A percentile compares a stretch with the other conserved stretches of the same genome.
These are phyloP conservation scores for Fragum fragum DNA, from an alignment of 2,888 invertebrate genomes.

Conservation along the genomic window DNA sequence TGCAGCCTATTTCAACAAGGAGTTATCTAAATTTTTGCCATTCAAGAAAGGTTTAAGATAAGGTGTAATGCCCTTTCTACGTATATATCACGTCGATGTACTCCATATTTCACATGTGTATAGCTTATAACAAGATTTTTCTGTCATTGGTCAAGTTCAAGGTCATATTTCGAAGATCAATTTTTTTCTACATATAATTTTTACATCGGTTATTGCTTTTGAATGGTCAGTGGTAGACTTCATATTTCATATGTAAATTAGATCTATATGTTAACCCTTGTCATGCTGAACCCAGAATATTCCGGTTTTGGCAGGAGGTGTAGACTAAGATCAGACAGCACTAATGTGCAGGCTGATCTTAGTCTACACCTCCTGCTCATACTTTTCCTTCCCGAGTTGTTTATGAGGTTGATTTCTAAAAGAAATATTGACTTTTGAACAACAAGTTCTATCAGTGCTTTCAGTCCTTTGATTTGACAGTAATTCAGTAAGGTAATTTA, in stretches of 20 bases:
- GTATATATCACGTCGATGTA: not conserved
- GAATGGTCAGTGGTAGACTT: constrained; percentile 3
- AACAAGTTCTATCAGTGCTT: too few relatives aligned
- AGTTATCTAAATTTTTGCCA: not conserved
- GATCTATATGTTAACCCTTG: constrained; percentile 1
- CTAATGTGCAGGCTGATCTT: too few relatives aligned
- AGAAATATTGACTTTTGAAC: too few relatives aligned
- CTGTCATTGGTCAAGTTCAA: not conserved
- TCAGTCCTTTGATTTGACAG: too few relatives aligned
- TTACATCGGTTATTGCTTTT: not conserved
- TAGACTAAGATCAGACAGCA: too few relatives aligned
- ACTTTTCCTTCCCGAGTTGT: too few relatives aligned
- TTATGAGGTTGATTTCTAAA: too few relatives aligned
- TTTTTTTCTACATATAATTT: not conserved
- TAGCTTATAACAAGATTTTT: not conserved
- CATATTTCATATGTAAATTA: constrained; percentile 1
- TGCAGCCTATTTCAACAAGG: not conserved
- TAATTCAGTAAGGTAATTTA: too few relatives aligned
- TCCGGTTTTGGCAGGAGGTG: too few relatives aligned
- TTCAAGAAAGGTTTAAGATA: not conserved
- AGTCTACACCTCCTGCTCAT: too few relatives aligned
- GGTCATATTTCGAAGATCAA: not conserved
- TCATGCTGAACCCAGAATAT: too few relatives aligned
- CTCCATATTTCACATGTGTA: not conserved
- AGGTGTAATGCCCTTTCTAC: constrained; percentile 3